A percentile compares a stretch with the other conserved stretches of the same genome.
Conservation (phyloP, 1,140 invertebrate species). For the Drosophila auraria region DNA sequence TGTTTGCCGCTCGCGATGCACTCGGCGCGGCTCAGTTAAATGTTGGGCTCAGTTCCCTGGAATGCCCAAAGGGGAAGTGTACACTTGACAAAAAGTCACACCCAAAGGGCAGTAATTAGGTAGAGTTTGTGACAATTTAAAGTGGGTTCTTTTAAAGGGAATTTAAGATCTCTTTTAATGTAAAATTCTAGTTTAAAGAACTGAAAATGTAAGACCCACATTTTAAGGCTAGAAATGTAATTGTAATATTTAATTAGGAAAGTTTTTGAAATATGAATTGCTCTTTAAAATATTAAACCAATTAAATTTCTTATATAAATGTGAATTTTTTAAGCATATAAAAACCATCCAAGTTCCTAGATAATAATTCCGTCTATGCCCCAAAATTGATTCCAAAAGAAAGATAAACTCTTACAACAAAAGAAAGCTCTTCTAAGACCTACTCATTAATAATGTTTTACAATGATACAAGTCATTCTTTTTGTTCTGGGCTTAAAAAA, state of each 20-base stretch:
- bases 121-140: neutral
- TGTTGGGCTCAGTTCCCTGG: constrained; percentile 36
- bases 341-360: neutral
- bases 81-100: constrained; percentile 10
- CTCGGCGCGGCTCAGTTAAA: constrained; percentile 11
- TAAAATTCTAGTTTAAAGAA: no score
- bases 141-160: neutral
- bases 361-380: neutral
- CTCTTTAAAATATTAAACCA: no score
- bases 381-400: neutral
- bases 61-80: constrained; percentile 13
- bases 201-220: no score
- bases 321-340: no score
- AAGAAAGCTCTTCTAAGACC: no score
- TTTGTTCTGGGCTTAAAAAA: constrained; percentile 5
- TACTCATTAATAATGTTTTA: neutral
- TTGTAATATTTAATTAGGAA: no score
- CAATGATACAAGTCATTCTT: neutral
- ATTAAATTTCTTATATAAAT: no score
- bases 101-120: neutral
- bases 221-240: no score
- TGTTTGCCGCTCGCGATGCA: constrained; percentile 55
- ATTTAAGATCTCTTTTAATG: neutral
- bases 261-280: no score
- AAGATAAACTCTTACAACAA: neutral